phyloP scores from a whole-genome alignment of 2,113 vertebrate species.

The Nothoprocta perdicaria region DNA sequence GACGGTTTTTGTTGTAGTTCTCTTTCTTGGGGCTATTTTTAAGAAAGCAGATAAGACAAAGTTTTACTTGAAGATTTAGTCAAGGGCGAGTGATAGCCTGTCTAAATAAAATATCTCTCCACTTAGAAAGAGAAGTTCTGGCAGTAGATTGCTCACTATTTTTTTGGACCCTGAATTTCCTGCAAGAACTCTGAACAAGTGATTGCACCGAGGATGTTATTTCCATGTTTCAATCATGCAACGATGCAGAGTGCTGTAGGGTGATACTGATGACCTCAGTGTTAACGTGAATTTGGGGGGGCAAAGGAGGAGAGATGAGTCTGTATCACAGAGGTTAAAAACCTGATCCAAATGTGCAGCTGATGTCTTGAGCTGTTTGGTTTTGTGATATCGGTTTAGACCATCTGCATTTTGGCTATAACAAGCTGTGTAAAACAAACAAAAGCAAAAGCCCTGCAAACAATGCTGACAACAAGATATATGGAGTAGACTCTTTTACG shows the following conservation, averaged over 20 bases:
- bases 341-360: too few species aligned
- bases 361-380: neutral
- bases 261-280: neutral
- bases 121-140: neutral
- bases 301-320: neutral
- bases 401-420: neutral
- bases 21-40: neutral
- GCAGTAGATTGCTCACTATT: neutral
- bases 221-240: neutral
- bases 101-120: neutral
- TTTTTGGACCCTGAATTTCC: neutral
- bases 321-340: neutral
- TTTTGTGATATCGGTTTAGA: neutral
- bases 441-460: neutral
- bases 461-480: neutral
- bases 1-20: neutral
- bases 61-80: neutral
- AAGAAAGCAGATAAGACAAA: neutral
- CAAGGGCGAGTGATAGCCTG: neutral
- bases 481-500: neutral
- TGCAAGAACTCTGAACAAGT: neutral
- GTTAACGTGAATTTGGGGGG: neutral
- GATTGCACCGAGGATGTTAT: neutral
- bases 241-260: neutral
- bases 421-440: neutral